These are phyloP conservation scores for Galaxea fascicularis DNA, from an alignment of 92 coral and sea anemone genomes.

Conservation along the genomic window DNA sequence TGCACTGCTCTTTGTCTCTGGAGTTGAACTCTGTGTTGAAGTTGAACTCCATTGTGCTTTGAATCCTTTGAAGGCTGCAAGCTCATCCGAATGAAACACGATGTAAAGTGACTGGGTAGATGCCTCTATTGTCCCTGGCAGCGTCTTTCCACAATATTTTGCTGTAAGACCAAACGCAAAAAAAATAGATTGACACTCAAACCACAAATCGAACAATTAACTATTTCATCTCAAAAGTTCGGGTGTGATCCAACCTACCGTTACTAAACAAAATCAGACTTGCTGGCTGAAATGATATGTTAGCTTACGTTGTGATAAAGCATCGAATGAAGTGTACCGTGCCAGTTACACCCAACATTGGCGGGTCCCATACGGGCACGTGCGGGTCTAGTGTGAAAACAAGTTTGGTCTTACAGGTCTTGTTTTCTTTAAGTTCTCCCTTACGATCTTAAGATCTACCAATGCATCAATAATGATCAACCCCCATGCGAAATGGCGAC, in stretches of 20 bases:
- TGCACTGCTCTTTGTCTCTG: not conserved
- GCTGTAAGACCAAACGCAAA: not conserved
- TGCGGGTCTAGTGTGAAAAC: too few species aligned
- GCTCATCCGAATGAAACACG: conserved; percentile 44
- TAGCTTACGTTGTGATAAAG: too few species aligned
- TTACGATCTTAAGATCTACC: too few species aligned
- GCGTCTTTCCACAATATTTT: conserved; percentile 46
- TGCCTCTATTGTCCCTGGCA: conserved; percentile 10
- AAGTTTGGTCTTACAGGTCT: too few species aligned
- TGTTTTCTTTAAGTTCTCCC: too few species aligned
- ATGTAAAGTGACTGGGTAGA: conserved; percentile 20
- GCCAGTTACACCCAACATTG: too few species aligned
- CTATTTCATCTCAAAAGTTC: not conserved
- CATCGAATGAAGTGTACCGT: too few species aligned
- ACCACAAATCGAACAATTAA: not conserved
- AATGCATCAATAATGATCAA: too few species aligned
- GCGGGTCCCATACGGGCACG: too few species aligned
- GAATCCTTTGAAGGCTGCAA: conserved; percentile 2
- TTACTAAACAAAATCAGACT: too few species aligned
- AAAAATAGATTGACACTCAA: not conserved
- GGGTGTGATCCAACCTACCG: not conserved
- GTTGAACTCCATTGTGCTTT: conserved; percentile 2
- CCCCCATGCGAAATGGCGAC: too few species aligned
- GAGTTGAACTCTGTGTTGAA: not conserved
- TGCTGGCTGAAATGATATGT: too few species aligned